Base-by-base conservation (phyloP, 2,888 invertebrate genomes). In the Hydroisotoma schaefferi region DNA sequence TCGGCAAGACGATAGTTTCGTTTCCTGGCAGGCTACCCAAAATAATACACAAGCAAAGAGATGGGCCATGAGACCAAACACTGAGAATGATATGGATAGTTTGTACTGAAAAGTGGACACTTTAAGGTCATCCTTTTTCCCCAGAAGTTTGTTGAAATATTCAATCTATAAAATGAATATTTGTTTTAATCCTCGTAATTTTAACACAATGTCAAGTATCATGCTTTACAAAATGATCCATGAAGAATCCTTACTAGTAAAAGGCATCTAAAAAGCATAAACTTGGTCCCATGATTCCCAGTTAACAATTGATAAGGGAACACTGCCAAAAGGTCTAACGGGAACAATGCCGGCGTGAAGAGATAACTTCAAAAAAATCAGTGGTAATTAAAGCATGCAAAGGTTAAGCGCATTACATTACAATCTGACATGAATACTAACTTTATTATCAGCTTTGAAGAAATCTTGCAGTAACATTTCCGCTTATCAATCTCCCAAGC, bases 21-120 rank as follows among this genome's bases (percentile, higher is more conserved):
- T 18, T 20, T 37, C 26, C 18, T 15, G 2, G n/a, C 58, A 58
- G 1, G 58, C 44, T 26, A 46, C 10, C 29, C 25, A 52, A 20
- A 51, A 68, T 33, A 65, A 67, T 12, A 63, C 6, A 44, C 70
- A 70, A 18, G 68, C 65, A 22, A 70, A n/a, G 10, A 60, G 8
- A 46, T 70, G 70, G 8, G 64, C 61, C 49, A 68, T 44, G n/a
- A 67, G 55, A 1, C 60, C 25, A 25, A 70, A 64, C 26, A 59
- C 60, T 0, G 70, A 60, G 0, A 62, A 47, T 2, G 70, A 68
- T 12, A 65, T 63, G 12, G 55, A 46, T 2, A 70, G 43, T 33
- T 70, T 68, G 53, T 62, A 67, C 8, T 38, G 23, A 23, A 70
- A 55, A 6, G 63, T 65, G 8, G 67, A 65, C 5, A 62, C 59